Conservation (phyloP, 2,113 vertebrate genomes). For the Sus scrofa region DNA sequence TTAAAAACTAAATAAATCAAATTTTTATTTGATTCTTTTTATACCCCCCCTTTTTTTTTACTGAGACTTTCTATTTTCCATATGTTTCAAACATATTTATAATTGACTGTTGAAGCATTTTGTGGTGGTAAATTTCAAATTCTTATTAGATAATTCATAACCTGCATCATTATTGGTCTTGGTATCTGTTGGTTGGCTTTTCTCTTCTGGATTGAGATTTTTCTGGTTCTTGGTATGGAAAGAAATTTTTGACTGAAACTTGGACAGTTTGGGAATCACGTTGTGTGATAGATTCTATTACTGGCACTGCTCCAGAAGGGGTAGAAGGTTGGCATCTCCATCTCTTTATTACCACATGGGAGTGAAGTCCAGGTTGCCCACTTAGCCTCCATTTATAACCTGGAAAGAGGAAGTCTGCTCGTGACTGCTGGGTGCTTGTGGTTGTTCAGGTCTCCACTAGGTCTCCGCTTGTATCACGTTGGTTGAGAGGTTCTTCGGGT, state of each 20-base stretch:
- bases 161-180: background rate
- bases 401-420: background rate
- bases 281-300: background rate
- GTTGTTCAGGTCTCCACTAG: background rate
- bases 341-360: background rate
- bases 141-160: background rate
- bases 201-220: background rate
- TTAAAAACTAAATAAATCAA: background rate
- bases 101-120: background rate
- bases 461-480: background rate
- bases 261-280: background rate
- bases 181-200: background rate
- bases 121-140: background rate
- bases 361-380: background rate
- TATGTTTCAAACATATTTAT: background rate
- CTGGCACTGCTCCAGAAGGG: background rate
- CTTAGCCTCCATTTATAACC: background rate
- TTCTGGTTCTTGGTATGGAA: background rate
- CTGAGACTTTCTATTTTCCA: background rate
- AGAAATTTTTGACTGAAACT: background rate
- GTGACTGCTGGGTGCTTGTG: background rate
- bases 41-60: background rate
- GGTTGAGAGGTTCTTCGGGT: background rate
- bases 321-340: background rate
- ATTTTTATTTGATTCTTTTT: background rate